Conservation (phyloP, 2,888 invertebrate species). For the Acrobasis repandana region DNA sequence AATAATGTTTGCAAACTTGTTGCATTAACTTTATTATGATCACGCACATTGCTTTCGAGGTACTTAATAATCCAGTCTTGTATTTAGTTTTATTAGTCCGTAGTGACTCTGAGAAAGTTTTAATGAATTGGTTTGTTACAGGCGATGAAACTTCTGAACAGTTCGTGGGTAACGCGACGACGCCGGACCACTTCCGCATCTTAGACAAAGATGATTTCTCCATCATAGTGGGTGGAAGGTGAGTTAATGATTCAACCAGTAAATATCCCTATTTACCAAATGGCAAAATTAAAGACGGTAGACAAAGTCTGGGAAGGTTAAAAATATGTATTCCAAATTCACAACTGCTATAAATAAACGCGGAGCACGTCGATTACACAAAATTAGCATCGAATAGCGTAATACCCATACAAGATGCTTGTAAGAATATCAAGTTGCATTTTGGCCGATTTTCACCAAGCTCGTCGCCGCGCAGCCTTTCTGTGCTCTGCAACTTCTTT, state of each 20-base stretch:
- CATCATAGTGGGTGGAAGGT: slow-evolving; percentile 95
- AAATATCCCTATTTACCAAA: slow-evolving; percentile 5
- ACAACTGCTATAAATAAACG: slow-evolving; percentile 25
- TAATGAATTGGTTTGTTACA: slow-evolving; percentile 78
- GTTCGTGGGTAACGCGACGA: slow-evolving; percentile 90
- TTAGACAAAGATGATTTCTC: slow-evolving; percentile 93
- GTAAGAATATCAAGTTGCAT: slow-evolving; percentile 33
- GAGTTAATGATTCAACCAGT: slow-evolving; percentile 46
- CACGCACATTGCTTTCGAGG: neutral
- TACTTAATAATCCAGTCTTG: slow-evolving; percentile 29
- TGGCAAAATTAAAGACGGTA: slow-evolving; percentile 7
- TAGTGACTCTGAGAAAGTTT: slow-evolving; percentile 41
- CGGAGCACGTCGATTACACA: slow-evolving; percentile 34
- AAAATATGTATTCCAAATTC: slow-evolving; percentile 26
- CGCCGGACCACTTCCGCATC: slow-evolving; percentile 93
- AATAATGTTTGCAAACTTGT: too few relatives aligned
- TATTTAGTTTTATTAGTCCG: slow-evolving; percentile 18
- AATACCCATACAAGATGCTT: slow-evolving; percentile 34
- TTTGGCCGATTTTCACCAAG: slow-evolving; percentile 36
- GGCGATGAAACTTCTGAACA: slow-evolving; percentile 88
- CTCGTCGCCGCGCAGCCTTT: slow-evolving; percentile 24
- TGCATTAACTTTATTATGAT: neutral
- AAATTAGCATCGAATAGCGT: slow-evolving; percentile 37
- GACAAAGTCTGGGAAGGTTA: neutral
- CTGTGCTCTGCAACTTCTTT: slow-evolving; percentile 29